A percentile compares a stretch with the other conserved stretches of the same genome.
These are phyloP conservation scores for Ammospiza nelsoni DNA, from an alignment of 2,113 vertebrate genomes.

Conservation along the genomic window DNA sequence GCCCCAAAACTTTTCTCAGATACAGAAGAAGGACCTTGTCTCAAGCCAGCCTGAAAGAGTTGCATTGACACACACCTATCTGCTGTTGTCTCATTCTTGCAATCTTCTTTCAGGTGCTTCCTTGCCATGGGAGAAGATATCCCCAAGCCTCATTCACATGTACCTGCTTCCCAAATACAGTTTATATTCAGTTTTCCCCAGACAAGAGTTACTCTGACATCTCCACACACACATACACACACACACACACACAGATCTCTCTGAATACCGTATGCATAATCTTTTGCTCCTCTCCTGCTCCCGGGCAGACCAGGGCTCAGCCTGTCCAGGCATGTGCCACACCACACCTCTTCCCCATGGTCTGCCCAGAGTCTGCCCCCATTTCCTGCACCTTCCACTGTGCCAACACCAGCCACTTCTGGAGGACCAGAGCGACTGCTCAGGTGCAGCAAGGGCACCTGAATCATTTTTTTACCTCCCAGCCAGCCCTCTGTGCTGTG, in stretches of 20 bases:
- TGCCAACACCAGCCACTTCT: not conserved
- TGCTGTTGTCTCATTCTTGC: not conserved
- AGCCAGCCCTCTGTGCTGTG: not conserved
- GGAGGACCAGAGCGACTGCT: not conserved
- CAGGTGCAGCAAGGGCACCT: not conserved
- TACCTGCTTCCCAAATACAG: not conserved
- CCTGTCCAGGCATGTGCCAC: not conserved
- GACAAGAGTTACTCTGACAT: not conserved
- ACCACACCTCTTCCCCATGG: not conserved
- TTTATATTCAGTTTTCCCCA: not conserved
- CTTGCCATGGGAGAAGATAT: not conserved
- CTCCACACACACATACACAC: not conserved
- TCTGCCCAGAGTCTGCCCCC: not conserved
- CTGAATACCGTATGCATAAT: not conserved
- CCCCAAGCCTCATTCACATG: not conserved
- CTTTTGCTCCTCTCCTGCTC: not conserved
- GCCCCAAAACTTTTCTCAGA: not conserved
- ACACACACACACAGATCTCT: not conserved
- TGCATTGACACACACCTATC: not conserved
- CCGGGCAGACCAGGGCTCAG: not conserved
- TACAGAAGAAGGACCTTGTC: not conserved
- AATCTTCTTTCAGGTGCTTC: not conserved
- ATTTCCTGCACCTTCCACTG: conserved; percentile 1
- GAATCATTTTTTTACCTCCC: conserved; percentile 41
- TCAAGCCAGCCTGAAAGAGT: not conserved